Conservation (phyloP, 2,113 vertebrate species). For the Cyphotilapia sp. region DNA sequence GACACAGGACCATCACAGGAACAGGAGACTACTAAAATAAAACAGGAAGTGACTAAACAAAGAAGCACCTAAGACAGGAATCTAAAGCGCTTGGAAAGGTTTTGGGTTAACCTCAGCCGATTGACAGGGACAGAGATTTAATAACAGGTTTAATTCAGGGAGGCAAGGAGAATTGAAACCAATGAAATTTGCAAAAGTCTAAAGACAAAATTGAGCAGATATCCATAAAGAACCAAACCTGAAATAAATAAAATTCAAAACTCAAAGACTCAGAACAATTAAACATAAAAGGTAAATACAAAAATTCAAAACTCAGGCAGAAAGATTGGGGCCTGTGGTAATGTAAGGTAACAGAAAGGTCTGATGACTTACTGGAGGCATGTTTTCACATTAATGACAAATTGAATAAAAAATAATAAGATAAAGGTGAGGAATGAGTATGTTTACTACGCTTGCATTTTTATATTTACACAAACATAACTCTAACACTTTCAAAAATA, state of each 20-base stretch:
- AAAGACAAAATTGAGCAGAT: neutral
- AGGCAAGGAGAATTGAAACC: neutral
- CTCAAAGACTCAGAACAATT: neutral
- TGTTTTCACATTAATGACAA: neutral
- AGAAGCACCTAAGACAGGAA: neutral
- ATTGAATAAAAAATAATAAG: neutral
- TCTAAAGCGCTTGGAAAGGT: neutral
- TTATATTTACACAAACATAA: neutral
- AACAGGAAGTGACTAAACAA: neutral
- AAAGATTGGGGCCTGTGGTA: neutral
- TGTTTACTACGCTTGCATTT: neutral
- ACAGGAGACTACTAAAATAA: neutral
- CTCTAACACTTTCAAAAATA: neutral
- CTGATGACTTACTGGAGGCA: neutral
- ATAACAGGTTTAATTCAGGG: neutral
- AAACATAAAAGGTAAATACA: neutral
- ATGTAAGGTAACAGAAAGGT: neutral
- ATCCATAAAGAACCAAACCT: neutral
- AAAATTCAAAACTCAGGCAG: neutral
- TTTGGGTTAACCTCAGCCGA: neutral
- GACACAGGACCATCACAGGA: accelerated
- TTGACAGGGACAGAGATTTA: neutral
- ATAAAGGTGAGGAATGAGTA: neutral
- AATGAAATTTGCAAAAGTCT: neutral
- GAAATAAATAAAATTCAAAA: neutral